Percentiles rank a stretch among this genome's conserved stretches.
phyloP scores from a whole-genome alignment of 2,113 vertebrate species.

The Tyrannus savana region DNA sequence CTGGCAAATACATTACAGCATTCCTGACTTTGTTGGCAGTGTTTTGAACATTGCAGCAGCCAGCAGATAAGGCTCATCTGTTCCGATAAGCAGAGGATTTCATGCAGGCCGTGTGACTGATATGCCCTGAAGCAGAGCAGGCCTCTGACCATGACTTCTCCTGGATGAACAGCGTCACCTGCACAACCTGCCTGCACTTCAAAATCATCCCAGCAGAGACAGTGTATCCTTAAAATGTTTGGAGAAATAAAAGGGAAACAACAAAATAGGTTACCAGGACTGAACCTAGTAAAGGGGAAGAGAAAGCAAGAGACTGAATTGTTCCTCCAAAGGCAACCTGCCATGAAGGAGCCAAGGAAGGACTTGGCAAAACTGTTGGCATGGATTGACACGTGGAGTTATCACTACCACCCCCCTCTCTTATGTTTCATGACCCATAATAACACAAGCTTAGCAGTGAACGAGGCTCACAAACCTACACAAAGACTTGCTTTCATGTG shows the following conservation, averaged over 20 bases:
- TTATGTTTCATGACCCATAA: not conserved
- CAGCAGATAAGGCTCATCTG: not conserved
- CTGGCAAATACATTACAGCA: not conserved
- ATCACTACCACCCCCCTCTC: not conserved
- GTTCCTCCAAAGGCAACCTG: not conserved
- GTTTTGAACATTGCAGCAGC: not conserved
- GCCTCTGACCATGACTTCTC: not conserved
- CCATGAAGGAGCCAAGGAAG: not conserved
- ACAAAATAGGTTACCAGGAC: not conserved
- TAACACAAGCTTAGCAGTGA: not conserved
- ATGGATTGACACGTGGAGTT: not conserved
- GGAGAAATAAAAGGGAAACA: not conserved
- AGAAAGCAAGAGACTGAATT: not conserved
- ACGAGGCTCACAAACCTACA: rapidly evolving
- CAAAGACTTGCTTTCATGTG: not conserved
- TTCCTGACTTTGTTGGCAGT: not conserved
- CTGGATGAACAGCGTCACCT: not conserved
- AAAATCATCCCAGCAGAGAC: not conserved
- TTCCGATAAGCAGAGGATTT: not conserved
- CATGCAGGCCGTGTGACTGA: not conserved
- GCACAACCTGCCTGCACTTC: not conserved
- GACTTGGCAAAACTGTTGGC: not conserved
- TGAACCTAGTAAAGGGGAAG: not conserved
- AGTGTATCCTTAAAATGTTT: not conserved
- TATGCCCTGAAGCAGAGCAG: not conserved